phyloP scores from a whole-genome alignment of 2,797 vertebrate genomes.

The Thamnophis elegans region DNA sequence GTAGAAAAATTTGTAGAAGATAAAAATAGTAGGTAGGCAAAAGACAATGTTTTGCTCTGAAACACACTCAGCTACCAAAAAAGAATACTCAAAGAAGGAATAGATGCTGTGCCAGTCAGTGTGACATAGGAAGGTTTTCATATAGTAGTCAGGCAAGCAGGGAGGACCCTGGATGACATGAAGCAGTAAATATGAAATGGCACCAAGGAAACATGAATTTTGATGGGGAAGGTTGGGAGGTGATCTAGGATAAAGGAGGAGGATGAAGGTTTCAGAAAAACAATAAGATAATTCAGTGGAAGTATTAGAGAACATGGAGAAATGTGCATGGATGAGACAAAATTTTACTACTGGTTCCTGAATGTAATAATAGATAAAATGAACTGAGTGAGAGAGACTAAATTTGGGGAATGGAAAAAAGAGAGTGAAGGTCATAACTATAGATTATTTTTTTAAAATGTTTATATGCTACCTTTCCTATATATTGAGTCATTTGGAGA shows the following conservation, averaged over 20 bases:
- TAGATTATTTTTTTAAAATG: neutral
- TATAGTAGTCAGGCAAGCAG: neutral
- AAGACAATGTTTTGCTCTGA: neutral
- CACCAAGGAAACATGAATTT: neutral
- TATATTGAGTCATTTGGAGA: neutral
- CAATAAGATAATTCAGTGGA: neutral
- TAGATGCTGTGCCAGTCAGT: neutral
- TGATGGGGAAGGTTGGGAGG: neutral
- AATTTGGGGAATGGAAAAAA: neutral
- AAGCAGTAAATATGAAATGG: neutral
- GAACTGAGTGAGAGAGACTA: neutral
- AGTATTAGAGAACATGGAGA: neutral
- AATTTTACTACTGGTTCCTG: neutral
- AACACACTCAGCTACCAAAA: neutral
- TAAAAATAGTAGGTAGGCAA: neutral
- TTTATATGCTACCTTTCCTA: neutral
- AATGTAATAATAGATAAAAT: neutral
- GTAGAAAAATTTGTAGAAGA: neutral
- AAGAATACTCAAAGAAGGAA: neutral
- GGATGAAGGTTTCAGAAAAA: neutral
- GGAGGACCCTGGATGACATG: neutral
- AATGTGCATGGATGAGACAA: neutral
- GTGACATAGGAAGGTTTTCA: neutral
- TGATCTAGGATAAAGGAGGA: neutral
- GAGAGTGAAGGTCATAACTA: neutral